These are phyloP conservation scores for Enteromius paludinosus DNA, from an alignment of 2,797 vertebrate genomes.

Conservation along the genomic window DNA sequence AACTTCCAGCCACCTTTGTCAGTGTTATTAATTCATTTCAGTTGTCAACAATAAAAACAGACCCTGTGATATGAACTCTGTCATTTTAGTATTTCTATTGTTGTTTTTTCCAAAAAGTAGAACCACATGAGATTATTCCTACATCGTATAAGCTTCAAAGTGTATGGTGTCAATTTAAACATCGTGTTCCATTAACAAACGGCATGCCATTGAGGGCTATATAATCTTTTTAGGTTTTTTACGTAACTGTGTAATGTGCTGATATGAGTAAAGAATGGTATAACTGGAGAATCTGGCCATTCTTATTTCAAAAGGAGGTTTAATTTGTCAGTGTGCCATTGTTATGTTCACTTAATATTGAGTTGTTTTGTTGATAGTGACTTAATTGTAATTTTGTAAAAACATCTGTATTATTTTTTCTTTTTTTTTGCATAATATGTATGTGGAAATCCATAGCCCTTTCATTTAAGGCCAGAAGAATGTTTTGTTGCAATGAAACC, in stretches of 20 bases:
- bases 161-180: background rate
- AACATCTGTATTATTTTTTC: conserved; percentile 12
- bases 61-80: conserved; percentile 22
- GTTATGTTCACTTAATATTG: background rate
- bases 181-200: conserved; percentile 8
- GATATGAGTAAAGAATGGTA: background rate
- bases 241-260: conserved; percentile 1
- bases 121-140: background rate
- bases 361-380: conserved; percentile 1
- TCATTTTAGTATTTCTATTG: conserved; percentile 11
- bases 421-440: background rate
- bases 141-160: conserved; percentile 20
- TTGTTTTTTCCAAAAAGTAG: background rate
- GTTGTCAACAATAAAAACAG: conserved; percentile 33
- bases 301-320: background rate
- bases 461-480: conserved; percentile 8
- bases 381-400: conserved; percentile 1
- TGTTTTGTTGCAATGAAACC: conserved; percentile 12
- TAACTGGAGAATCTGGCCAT: conserved; percentile 12
- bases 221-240: background rate
- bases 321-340: conserved; percentile 11
- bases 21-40: conserved; percentile 42
- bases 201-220: conserved; percentile 7
- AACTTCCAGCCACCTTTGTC: conserved; percentile 32
- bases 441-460: conserved; percentile 10